Base-by-base conservation (phyloP, 2,888 invertebrate genomes). In the Abrostola tripartita region DNA sequence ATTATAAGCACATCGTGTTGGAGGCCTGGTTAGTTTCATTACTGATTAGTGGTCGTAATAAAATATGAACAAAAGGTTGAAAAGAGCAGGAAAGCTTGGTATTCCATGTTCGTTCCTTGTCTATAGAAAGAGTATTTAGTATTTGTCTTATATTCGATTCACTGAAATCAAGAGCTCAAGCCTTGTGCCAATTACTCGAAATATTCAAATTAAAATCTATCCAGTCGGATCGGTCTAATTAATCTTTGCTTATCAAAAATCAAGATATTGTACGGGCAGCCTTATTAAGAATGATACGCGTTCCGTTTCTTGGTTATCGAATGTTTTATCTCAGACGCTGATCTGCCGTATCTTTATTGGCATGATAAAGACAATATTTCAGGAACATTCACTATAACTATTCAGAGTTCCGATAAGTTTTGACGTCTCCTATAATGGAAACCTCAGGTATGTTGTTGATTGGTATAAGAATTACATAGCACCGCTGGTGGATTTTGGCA, bases 291-390 rank as follows among this genome's bases (percentile, higher is more conserved):
- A 51, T 37, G 24, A 51, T 44, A 55, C 24, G 42, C 42, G n/a
- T 40, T 69, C 49, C 40, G 54, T 70, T 52, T 57, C 37, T 53
- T 60, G 50, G 52, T 44, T 74, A 68, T 71, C 64, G 60, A 35
- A 37, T 14, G 6, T n/a, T 68, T 61, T 74, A 79, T 79, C 78
- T 66, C 37, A 51, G 41, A 52, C 11, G 53, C 44, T 52, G 63
- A 71, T 74, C 63, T 60, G 68, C 57, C 41, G 51, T 80, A 80
- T 80, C 78, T 55, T 5, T 59, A 58, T 53, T 64, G 8, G 36
- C 58, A 9, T 37, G 78, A 78, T 78, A 72, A 80, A 55, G 35
- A 6, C 10, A 42, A 65, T 63, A 55, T 61, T 69, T 65, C 40
- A 37, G 51, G 36, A n/a, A 60, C 65, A 54, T 41, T 49, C 58